Evolutionary conservation across 2,888 invertebrate genomes (phyloP).

Genomic region (Chrysolina americana): DNA sequence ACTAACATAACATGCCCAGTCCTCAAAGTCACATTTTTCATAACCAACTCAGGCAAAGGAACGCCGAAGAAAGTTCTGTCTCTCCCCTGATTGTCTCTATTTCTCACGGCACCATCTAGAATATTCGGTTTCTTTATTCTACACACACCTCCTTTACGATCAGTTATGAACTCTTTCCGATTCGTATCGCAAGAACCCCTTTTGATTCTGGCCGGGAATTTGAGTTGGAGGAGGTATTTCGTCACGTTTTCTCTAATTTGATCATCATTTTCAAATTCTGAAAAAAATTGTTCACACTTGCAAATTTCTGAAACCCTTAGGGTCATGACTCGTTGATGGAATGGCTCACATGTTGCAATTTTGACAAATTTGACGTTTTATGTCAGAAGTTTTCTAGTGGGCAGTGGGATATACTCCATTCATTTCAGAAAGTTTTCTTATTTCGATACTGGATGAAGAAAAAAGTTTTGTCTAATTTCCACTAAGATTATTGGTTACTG

Average conservation of each 20-base stretch:
- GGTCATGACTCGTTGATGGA: constrained; percentile 28
- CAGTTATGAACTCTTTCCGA: not conserved
- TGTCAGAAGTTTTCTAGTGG: too few species aligned
- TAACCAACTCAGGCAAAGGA: constrained; percentile 19
- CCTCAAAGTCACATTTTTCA: constrained; percentile 72
- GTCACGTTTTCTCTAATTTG: constrained; percentile 34
- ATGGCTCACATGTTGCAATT: constrained; percentile 7
- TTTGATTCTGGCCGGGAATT: constrained; percentile 2
- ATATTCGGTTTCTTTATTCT: constrained; percentile 5
- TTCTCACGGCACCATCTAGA: not conserved
- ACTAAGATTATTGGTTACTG: too few species aligned
- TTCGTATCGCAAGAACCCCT: not conserved
- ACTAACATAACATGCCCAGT: constrained; percentile 80
- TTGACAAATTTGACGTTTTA: not conserved
- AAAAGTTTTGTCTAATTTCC: too few species aligned
- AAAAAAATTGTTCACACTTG: constrained; percentile 35
- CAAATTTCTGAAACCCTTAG: constrained; percentile 35
- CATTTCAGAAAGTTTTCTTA: too few species aligned
- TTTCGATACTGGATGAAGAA: too few species aligned
- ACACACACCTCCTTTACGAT: not conserved
- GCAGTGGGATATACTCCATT: too few species aligned
- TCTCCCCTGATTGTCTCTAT: not conserved
- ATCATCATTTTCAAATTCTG: constrained; percentile 24
- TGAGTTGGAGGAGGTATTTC: constrained; percentile 17
- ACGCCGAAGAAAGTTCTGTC: constrained; percentile 11